phyloP scores from a whole-genome alignment of 2,113 vertebrate genomes.

The Lycaon pictus region DNA sequence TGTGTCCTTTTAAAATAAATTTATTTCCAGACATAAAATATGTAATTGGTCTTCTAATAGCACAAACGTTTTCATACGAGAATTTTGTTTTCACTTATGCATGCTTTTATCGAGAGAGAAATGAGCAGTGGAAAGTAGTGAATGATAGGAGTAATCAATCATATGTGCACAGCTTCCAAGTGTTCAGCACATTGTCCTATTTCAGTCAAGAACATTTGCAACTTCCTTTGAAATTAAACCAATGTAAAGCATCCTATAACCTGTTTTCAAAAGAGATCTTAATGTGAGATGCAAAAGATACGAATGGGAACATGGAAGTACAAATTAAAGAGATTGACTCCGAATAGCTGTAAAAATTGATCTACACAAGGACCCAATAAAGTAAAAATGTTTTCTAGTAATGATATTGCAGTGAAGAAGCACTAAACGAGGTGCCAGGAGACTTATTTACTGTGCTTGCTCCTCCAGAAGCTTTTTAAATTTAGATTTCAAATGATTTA shows the following conservation, averaged over 20 bases:
- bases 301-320: neutral
- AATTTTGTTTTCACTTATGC: neutral
- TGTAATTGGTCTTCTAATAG: neutral
- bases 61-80: neutral
- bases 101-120: neutral
- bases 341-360: neutral
- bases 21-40: neutral
- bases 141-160: neutral
- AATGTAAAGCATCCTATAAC: neutral
- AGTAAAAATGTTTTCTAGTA: neutral
- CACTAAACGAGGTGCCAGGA: neutral
- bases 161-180: neutral
- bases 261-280: neutral
- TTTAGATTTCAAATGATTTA: neutral
- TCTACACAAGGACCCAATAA: neutral
- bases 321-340: neutral
- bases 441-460: neutral
- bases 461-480: neutral
- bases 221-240: neutral
- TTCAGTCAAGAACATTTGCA: neutral
- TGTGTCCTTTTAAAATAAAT: neutral
- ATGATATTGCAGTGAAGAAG: neutral
- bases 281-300: neutral
- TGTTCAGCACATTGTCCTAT: neutral
- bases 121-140: neutral